These are phyloP conservation scores for Dromius quadrimaculatus DNA, from an alignment of 2,888 invertebrate species.

Conservation along the genomic window DNA sequence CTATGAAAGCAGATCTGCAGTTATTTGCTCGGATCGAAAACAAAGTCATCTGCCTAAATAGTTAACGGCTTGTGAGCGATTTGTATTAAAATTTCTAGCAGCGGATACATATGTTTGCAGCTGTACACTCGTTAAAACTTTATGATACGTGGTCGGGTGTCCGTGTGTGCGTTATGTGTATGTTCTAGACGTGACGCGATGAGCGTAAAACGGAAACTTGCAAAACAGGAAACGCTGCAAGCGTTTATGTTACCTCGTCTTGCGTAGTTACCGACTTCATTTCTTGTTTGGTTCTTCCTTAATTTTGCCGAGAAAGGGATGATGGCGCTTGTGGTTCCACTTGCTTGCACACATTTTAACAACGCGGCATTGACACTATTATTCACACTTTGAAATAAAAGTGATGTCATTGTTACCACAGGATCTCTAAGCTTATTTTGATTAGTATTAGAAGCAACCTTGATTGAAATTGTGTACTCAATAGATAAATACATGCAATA, in stretches of 20 bases:
- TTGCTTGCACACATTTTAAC: conserved; percentile 9
- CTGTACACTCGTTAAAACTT: conserved; percentile 46
- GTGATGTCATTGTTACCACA: too few relatives aligned
- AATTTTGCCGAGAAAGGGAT: too few relatives aligned
- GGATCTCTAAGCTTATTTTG: too few relatives aligned
- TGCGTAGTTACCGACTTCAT: conserved; percentile 38
- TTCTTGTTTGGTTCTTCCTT: conserved; percentile 38
- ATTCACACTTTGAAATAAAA: not conserved
- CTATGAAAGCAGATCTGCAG: conserved; percentile 34
- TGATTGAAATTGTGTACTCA: too few relatives aligned
- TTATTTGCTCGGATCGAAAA: conserved; percentile 40
- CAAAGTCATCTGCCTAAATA: conserved; percentile 49
- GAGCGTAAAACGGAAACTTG: conserved; percentile 46
- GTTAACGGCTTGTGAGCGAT: conserved; percentile 47
- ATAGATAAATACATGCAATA: too few relatives aligned
- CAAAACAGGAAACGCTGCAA: conserved; percentile 48
- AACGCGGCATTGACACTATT: conserved; percentile 9
- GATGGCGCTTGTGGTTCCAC: not conserved
- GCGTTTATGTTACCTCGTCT: conserved; percentile 47
- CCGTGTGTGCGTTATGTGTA: conserved; percentile 32
- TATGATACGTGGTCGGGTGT: conserved; percentile 38
- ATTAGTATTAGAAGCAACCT: too few relatives aligned
- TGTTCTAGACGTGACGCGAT: conserved; percentile 38
- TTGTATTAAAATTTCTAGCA: conserved; percentile 46
- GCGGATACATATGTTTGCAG: conserved; percentile 34